phyloP scores from a whole-genome alignment of 2,797 vertebrate species.

The Peromyscus attwateri region DNA sequence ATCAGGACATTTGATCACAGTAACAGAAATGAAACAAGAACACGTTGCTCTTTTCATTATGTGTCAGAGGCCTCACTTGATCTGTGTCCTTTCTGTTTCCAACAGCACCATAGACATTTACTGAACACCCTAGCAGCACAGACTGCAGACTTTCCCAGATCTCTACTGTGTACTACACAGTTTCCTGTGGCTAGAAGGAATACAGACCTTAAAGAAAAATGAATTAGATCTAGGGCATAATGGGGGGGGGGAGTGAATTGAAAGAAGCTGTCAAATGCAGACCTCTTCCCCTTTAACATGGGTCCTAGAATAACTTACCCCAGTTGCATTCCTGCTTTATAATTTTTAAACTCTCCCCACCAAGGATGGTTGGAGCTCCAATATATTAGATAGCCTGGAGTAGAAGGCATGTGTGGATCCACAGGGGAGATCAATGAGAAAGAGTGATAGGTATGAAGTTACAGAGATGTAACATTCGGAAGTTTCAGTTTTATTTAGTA shows the following conservation, averaged over 20 bases:
- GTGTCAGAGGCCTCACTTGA: background rate
- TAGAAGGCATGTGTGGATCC: background rate
- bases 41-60: background rate
- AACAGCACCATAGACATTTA: background rate
- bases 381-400: background rate
- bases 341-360: fast-evolving
- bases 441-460: background rate
- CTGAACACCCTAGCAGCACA: background rate
- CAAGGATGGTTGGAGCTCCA: background rate
- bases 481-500: background rate
- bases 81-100: background rate
- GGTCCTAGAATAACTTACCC: background rate
- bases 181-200: slow-evolving; percentile 21
- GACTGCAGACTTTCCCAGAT: background rate
- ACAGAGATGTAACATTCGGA: background rate
- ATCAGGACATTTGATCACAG: background rate
- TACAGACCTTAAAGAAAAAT: background rate
- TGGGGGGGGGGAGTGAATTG: background rate
- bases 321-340: background rate
- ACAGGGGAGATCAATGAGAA: background rate
- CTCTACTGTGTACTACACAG: background rate
- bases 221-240: background rate
- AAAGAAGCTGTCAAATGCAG: background rate
- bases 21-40: background rate
- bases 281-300: background rate